Evolutionary conservation across 1,140 invertebrate genomes (phyloP).

Genomic region (Idris sp.): DNA sequence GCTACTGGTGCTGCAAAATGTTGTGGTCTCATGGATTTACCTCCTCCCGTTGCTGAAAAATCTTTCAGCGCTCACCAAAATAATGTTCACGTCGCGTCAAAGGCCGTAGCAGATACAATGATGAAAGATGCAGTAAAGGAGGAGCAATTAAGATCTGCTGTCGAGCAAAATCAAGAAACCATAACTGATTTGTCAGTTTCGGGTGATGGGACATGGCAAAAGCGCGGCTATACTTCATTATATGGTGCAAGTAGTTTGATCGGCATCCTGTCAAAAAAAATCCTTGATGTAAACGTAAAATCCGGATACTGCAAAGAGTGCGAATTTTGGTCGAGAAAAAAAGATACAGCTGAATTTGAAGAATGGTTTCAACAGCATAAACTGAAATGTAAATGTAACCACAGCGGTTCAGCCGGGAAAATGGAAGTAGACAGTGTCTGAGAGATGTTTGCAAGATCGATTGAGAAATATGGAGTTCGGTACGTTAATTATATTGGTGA

Average conservation of each 20-base stretch:
- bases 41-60: not conserved
- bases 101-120: not conserved
- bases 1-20: not conserved
- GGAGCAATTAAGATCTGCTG: not conserved
- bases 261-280: slow-evolving; percentile 31
- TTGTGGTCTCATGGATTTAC: slow-evolving; percentile 16
- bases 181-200: slow-evolving; percentile 28
- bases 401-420: slow-evolving; percentile 22
- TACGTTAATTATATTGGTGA: slow-evolving; percentile 52
- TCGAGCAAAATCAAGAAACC: not conserved
- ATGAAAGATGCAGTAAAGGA: not conserved
- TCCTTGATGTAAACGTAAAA: slow-evolving; percentile 35
- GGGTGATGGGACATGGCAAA: no score
- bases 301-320: slow-evolving; percentile 19
- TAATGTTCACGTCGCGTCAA: not conserved
- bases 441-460: slow-evolving; percentile 39
- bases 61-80: not conserved
- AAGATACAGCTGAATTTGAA: slow-evolving; percentile 18
- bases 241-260: slow-evolving; percentile 36
- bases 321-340: slow-evolving; percentile 18
- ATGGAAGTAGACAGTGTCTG: slow-evolving; percentile 40
- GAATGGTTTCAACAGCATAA: slow-evolving; percentile 20
- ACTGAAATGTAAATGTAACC: slow-evolving; percentile 16
- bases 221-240: no score
- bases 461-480: slow-evolving; percentile 7